Evolutionary conservation across 2,888 invertebrate genomes (phyloP), one percentile per base, ranked within the genome.

Genomic region (Nemurella pictetii): DNA sequence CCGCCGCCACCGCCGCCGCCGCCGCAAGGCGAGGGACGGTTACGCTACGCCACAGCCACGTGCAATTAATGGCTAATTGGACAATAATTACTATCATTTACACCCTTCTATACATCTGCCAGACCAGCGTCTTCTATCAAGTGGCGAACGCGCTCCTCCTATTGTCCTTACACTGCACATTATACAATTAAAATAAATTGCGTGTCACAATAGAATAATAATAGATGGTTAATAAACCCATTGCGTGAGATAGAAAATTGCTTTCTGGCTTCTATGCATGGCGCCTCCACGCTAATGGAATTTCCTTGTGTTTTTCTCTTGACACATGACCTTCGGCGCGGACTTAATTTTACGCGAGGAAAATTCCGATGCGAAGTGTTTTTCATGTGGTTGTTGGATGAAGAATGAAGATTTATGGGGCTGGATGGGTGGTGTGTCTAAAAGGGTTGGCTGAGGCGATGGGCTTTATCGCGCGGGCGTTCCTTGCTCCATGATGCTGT

Each of bases 41-140:
- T 28, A 27, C 4, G 77, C 77, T 27, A 27, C 77, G 26, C 80
- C 32, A 36, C 32, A 20, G 80, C 85, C 85, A 75, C 80, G 74
- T 80, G 85, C 84, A 84, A 85, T 85, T 84, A 85, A 77, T 83
- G 80, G 80, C 83, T 85, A 85, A 85, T 85, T 84, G 85, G 83
- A 80, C 83, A 36, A 80, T 85, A 85, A 85, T 85, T 85, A 85
- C 55, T 55, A 55, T 55, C 55, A 55, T 55, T 55, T 55, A 55
- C 55, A 55, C 55, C 55, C 55, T 55, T 20, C 55, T 55, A 12
- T 20, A 7, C 2, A 55, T 55, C 55, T 15, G 3, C 55, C 15
- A 20, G 20, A 20, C 20, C 9, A 55, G 20, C 55, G 12, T 55
- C 55, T 55, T 55, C 55, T n/a, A n/a, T n/a, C n/a, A n/a, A 55